Percentiles rank a stretch among this genome's conserved stretches.
Evolutionary conservation across 2,888 invertebrate genomes (phyloP).

Genomic region (Cephus nigrinus): DNA sequence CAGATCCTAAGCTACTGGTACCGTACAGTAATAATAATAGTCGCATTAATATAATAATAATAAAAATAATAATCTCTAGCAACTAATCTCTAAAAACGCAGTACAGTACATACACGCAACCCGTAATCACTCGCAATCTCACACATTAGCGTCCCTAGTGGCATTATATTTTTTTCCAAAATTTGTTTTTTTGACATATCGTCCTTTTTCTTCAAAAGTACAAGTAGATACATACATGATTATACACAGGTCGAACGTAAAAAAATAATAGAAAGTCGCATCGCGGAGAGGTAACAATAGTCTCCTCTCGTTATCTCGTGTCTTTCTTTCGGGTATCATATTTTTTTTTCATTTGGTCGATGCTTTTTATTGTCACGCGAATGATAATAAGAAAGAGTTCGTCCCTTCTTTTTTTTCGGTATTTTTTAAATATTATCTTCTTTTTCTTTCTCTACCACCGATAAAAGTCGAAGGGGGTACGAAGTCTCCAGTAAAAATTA

Average conservation of each 20-base stretch:
- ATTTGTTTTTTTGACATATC: conserved; percentile 12
- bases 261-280: conserved; percentile 27
- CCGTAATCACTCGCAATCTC: conserved; percentile 9
- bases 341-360: conserved; percentile 36
- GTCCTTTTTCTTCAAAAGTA: conserved; percentile 22
- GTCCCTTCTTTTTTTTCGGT: background rate
- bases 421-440: background rate
- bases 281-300: background rate
- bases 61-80: background rate
- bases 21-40: conserved; percentile 8
- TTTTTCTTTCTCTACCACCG: background rate
- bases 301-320: background rate
- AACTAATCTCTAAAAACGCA: conserved; percentile 26
- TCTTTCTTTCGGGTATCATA: background rate
- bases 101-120: conserved; percentile 18
- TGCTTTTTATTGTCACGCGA: conserved; percentile 52
- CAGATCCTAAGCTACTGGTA: conserved; percentile 59
- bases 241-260: conserved; percentile 16
- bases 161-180: conserved; percentile 10
- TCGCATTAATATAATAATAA: background rate
- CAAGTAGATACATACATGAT: conserved; percentile 15
- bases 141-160: conserved; percentile 19
- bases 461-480: conserved; percentile 14
- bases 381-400: conserved; percentile 3
- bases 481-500: background rate